Conservation (phyloP, 2,113 vertebrate species). For the Mugil cephalus region DNA sequence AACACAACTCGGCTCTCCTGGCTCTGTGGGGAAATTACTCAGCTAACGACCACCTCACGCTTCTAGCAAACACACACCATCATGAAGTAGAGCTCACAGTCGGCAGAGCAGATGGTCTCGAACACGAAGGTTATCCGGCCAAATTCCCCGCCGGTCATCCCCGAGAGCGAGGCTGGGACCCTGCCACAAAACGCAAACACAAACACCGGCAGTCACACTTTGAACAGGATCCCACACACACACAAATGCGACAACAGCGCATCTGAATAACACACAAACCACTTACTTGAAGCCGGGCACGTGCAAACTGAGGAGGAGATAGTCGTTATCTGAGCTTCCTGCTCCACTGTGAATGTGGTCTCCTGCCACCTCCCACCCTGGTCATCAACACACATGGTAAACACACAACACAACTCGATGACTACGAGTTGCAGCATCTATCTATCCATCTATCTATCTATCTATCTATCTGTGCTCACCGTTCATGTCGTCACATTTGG, state of each 20-base stretch:
- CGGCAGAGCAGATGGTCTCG: constrained; percentile 93
- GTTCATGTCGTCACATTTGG: constrained; percentile 96
- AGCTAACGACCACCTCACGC: constrained; percentile 1
- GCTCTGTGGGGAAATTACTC: background rate
- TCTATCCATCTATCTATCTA: too few species aligned
- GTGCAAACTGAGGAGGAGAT: constrained; percentile 94
- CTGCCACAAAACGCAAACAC: constrained; percentile 74
- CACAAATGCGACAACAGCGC: too few species aligned
- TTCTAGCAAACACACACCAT: constrained; percentile 78
- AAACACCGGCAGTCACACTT: background rate
- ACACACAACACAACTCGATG: background rate
- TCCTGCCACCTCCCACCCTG: constrained; percentile 97
- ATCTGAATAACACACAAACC: background rate
- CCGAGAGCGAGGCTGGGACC: constrained; percentile 90
- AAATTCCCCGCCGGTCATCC: constrained; percentile 89
- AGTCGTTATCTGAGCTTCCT: constrained; percentile 96
- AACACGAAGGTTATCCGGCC: constrained; percentile 95
- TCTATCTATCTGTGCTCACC: constrained; percentile 83
- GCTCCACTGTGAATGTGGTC: constrained; percentile 94
- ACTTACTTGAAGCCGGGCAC: constrained; percentile 96
- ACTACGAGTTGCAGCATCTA: background rate
- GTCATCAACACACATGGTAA: background rate
- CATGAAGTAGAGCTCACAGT: constrained; percentile 98
- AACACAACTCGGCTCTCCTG: background rate
- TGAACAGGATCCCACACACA: background rate